A percentile compares a stretch with the other conserved stretches of the same genome.
Conservation (phyloP, 2,888 invertebrate genomes). For the Eupithecia inturbata region DNA sequence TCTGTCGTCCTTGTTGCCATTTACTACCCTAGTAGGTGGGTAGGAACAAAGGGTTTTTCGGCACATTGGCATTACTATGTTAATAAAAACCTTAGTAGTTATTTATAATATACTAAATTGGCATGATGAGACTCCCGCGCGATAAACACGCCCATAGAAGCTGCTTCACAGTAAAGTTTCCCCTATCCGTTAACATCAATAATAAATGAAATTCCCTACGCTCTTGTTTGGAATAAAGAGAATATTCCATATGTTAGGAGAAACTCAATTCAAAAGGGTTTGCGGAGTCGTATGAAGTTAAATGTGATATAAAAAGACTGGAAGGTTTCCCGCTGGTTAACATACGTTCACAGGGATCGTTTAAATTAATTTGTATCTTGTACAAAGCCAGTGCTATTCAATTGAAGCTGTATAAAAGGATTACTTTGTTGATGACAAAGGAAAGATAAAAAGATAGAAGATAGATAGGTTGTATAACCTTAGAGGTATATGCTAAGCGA, state of each 20-base stretch:
- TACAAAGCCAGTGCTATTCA: neutral
- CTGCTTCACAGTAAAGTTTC: neutral
- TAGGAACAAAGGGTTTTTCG: too few species aligned
- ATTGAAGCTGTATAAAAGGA: neutral
- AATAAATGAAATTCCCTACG: neutral
- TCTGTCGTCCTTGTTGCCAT: too few species aligned
- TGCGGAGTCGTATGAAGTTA: neutral
- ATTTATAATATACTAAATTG: too few species aligned
- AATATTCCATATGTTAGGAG: constrained; percentile 12
- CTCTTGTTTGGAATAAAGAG: constrained; percentile 1
- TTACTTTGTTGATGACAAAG: neutral
- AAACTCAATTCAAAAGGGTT: constrained; percentile 11
- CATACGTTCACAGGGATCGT: neutral
- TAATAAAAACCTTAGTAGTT: too few species aligned
- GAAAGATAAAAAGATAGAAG: too few species aligned
- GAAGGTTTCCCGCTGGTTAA: neutral
- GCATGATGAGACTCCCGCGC: neutral
- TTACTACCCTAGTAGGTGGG: too few species aligned
- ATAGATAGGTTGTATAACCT: too few species aligned
- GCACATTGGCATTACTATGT: too few species aligned
- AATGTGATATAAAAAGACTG: constrained; percentile 1
- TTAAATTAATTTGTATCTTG: constrained; percentile 4
- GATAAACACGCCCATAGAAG: neutral
- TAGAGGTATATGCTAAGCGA: too few species aligned
- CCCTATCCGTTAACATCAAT: neutral